These are phyloP conservation scores for Coracias cyanogaster DNA, from an alignment of 2,797 vertebrate genomes.

Conservation along the genomic window DNA sequence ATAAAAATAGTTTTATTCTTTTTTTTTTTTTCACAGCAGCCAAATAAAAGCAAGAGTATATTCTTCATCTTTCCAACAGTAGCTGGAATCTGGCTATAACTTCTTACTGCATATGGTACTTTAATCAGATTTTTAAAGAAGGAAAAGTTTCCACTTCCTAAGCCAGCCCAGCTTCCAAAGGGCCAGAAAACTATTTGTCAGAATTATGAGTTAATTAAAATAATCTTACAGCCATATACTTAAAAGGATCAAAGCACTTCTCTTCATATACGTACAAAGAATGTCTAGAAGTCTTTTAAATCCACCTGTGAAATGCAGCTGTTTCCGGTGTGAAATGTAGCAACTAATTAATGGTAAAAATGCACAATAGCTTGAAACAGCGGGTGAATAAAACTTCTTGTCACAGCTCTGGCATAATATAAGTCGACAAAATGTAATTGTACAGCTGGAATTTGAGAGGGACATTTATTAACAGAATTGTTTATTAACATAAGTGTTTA, in stretches of 20 bases:
- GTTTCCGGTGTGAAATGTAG: background rate
- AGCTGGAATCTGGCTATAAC: background rate
- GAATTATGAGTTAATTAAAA: constrained; percentile 22
- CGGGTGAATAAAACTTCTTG: background rate
- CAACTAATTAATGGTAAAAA: background rate
- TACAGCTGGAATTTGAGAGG: background rate
- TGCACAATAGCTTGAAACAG: background rate
- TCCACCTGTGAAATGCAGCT: background rate
- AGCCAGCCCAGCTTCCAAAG: background rate
- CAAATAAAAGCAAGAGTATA: background rate
- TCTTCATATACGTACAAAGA: background rate
- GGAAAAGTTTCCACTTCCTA: background rate
- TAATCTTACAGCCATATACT: background rate
- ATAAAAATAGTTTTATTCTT: background rate
- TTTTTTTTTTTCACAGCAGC: background rate
- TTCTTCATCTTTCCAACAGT: background rate
- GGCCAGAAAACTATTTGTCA: background rate
- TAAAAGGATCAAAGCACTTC: constrained; percentile 1
- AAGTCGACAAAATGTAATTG: background rate
- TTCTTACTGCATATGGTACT: background rate
- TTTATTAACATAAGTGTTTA: background rate
- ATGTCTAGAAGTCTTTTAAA: background rate
- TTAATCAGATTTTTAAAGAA: background rate
- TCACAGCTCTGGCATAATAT: background rate
- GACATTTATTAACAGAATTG: background rate